These are phyloP conservation scores for Cancer borealis DNA, from an alignment of 2,888 invertebrate genomes.

Conservation along the genomic window DNA sequence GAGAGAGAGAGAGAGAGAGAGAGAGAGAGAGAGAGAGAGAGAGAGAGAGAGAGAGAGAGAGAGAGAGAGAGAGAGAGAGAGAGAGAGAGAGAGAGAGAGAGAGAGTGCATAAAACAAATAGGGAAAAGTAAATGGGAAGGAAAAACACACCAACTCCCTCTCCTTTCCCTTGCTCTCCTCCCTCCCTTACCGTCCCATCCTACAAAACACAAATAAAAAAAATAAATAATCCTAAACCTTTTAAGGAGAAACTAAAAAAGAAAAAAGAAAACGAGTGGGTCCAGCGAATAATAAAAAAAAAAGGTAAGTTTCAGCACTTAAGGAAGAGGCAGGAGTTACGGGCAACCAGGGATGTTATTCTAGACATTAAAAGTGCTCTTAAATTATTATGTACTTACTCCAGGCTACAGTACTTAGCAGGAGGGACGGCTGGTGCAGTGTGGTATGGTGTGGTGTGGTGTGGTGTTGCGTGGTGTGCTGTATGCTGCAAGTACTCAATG, in stretches of 20 bases:
- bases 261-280: not conserved
- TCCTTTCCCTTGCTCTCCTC: not conserved
- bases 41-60: constrained; percentile 12
- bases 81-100: not conserved
- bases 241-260: not conserved
- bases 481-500: not conserved
- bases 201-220: not conserved
- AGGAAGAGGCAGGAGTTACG: not conserved
- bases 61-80: not conserved
- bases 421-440: not conserved
- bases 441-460: not conserved
- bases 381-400: not conserved
- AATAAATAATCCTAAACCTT: not conserved
- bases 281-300: not conserved
- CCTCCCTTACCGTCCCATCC: not conserved
- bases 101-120: not conserved
- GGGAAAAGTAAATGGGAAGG: not conserved
- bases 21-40: not conserved
- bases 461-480: not conserved
- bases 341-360: not conserved
- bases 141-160: not conserved
- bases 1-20: not conserved
- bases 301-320: not conserved
- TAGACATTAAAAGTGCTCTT: constrained; percentile 12
- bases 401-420: not conserved